Evolutionary conservation across 1,140 invertebrate genomes (phyloP).

Genomic region (Potamilus streckersoni): DNA sequence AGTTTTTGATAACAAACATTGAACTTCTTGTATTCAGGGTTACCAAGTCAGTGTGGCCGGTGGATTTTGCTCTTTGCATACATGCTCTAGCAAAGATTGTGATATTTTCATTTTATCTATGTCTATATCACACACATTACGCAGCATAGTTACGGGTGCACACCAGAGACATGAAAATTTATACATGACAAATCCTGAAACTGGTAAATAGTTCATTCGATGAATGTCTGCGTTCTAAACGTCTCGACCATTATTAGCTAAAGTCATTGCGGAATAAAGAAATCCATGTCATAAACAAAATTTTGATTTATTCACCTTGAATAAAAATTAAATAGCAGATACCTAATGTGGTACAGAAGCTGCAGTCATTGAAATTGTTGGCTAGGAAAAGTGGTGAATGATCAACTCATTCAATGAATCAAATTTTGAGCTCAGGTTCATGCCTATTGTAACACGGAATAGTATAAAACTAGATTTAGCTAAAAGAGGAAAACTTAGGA

Average conservation of each 20-base stretch:
- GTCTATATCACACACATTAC: constrained; percentile 21
- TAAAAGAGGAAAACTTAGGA: too few species aligned
- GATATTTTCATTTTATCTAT: constrained; percentile 14
- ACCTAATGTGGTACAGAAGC: too few species aligned
- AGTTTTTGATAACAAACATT: not conserved
- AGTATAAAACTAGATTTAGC: too few species aligned
- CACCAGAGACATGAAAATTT: constrained; percentile 21
- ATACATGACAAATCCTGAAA: not conserved
- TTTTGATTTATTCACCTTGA: too few species aligned
- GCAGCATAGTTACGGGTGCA: constrained; percentile 26
- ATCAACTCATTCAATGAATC: too few species aligned
- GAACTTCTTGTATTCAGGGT: constrained; percentile 10
- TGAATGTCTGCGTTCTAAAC: constrained; percentile 1
- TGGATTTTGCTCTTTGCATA: not conserved
- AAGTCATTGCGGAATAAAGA: too few species aligned
- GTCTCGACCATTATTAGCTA: constrained; percentile 16
- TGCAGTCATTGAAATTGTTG: too few species aligned
- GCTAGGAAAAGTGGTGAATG: too few species aligned
- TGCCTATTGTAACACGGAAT: too few species aligned
- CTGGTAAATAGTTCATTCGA: not conserved
- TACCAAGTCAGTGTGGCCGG: not conserved
- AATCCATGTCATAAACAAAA: too few species aligned
- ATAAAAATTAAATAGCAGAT: too few species aligned
- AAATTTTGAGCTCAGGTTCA: too few species aligned
- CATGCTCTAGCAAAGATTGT: not conserved